Conservation (phyloP, 2,888 invertebrate species). For the Tupiocoris notatus region DNA sequence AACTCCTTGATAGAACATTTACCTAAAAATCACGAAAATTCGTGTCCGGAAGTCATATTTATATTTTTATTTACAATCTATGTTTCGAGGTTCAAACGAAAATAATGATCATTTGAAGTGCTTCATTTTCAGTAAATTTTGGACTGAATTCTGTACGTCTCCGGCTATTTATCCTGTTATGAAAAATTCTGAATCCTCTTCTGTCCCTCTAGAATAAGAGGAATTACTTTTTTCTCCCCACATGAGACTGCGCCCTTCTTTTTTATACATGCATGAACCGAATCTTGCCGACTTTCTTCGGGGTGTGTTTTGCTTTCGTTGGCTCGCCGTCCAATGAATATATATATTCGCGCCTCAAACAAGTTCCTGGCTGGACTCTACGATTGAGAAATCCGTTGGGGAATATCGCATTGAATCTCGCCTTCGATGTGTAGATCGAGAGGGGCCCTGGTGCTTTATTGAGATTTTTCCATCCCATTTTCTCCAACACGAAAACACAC, state of each 20-base stretch:
- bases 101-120: neutral
- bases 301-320: neutral
- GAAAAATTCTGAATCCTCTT: neutral
- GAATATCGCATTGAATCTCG: neutral
- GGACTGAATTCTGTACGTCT: neutral
- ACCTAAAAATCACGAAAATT: no score
- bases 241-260: neutral
- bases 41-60: no score
- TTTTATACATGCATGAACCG: neutral
- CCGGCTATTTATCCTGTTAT: neutral
- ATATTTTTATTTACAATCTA: no score
- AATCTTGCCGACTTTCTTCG: neutral
- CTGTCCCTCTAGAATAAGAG: neutral
- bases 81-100: neutral
- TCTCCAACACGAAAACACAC: neutral
- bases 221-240: neutral
- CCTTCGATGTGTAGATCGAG: neutral
- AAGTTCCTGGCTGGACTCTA: neutral
- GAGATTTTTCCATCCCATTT: neutral
- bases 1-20: no score
- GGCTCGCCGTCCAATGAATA: neutral
- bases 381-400: neutral
- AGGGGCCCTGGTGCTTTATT: no score
- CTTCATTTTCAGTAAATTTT: no score
- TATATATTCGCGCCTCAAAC: neutral